Evolutionary conservation across 2,888 invertebrate genomes (phyloP).

Genomic region (Cosmia trapezina): DNA sequence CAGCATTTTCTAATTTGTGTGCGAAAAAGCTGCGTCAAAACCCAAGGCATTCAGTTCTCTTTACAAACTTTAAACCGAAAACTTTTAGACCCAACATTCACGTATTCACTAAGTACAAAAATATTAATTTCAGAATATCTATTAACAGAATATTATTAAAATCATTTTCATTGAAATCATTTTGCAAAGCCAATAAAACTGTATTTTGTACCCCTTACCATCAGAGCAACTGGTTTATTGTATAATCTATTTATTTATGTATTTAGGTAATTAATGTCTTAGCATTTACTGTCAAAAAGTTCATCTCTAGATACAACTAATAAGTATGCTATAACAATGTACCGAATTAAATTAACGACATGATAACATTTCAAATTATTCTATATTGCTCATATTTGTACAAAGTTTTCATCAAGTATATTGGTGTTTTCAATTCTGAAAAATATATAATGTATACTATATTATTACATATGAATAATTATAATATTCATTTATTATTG

Average conservation of each 20-base stretch:
- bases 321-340: constrained; percentile 84
- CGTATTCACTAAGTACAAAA: constrained; percentile 89
- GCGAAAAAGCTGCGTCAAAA: constrained; percentile 38
- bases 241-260: constrained; percentile 68
- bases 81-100: constrained; percentile 69
- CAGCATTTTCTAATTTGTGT: constrained; percentile 52
- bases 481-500: constrained; percentile 75
- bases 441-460: constrained; percentile 84
- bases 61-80: constrained; percentile 62
- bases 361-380: constrained; percentile 81
- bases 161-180: constrained; percentile 76
- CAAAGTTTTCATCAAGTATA: constrained; percentile 89
- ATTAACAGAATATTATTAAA: constrained; percentile 72
- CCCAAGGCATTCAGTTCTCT: constrained; percentile 38
- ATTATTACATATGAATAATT: constrained; percentile 79
- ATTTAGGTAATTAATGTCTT: constrained; percentile 69
- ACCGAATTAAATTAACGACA: constrained; percentile 84
- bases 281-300: constrained; percentile 75
- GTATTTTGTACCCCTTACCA: constrained; percentile 87
- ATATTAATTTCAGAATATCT: constrained; percentile 87
- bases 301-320: constrained; percentile 82
- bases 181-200: constrained; percentile 83
- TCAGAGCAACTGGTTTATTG: constrained; percentile 88
- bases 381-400: constrained; percentile 91
- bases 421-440: constrained; percentile 88